Percentiles rank a stretch among this genome's conserved stretches.
phyloP scores from a whole-genome alignment of 2,797 vertebrate species.

The Scomberomorus guttatus region DNA sequence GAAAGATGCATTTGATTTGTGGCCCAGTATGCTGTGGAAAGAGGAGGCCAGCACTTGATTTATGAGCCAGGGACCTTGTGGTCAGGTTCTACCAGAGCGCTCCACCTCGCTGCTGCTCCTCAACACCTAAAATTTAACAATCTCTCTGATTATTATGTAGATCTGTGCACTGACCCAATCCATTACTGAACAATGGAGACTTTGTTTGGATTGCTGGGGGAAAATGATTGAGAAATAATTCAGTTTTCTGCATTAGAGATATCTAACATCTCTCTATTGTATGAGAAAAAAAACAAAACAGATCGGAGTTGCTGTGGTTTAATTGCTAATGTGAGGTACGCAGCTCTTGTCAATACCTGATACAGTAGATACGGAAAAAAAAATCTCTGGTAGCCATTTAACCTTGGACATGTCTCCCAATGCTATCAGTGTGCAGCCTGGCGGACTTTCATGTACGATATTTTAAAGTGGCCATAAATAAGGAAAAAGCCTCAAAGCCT shows the following conservation, averaged over 20 bases:
- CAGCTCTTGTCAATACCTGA: constrained; percentile 5
- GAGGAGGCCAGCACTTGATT: constrained; percentile 75
- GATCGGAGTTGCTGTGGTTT: background rate
- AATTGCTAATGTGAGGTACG: background rate
- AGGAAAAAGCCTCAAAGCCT: constrained; percentile 12
- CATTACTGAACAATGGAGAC: constrained; percentile 31
- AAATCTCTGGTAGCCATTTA: background rate
- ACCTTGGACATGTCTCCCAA: background rate
- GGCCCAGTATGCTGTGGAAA: constrained; percentile 63
- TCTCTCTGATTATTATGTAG: constrained; percentile 63
- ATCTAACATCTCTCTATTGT: background rate
- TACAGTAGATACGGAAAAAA: background rate
- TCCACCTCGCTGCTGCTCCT: constrained; percentile 58
- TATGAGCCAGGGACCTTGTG: constrained; percentile 79
- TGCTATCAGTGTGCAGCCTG: constrained; percentile 5
- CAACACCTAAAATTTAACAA: constrained; percentile 63
- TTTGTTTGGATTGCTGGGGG: constrained; percentile 18
- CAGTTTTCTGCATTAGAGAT: constrained; percentile 5
- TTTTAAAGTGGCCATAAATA: constrained; percentile 25
- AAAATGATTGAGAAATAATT: constrained; percentile 32
- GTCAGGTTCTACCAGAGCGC: constrained; percentile 63
- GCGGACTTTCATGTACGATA: background rate
- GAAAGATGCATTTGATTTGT: constrained; percentile 84
- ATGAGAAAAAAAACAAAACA: background rate
- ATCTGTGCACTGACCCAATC: constrained; percentile 47